A percentile compares a stretch with the other conserved stretches of the same genome.
Conservation (phyloP, 2,797 vertebrate species). For the Anisognathus igniventris region DNA sequence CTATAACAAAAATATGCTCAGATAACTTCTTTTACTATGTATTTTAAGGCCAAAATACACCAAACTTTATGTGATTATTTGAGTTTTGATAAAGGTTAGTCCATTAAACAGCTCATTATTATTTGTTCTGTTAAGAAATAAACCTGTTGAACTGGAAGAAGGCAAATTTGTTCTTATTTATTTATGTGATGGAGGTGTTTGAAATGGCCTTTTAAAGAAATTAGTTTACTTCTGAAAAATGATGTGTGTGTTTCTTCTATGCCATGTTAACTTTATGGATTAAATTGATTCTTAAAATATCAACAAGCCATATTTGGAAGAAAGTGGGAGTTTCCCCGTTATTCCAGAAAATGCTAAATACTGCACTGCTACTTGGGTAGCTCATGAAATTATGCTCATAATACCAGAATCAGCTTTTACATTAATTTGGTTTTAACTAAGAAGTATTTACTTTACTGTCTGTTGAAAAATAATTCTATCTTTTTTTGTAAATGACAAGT, state of each 20-base stretch:
- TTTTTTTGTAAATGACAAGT: neutral
- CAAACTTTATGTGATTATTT: neutral
- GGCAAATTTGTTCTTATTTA: conserved; percentile 5
- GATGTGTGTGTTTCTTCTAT: neutral
- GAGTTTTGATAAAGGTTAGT: conserved; percentile 18
- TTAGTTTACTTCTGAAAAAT: conserved; percentile 40
- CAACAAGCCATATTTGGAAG: conserved; percentile 8
- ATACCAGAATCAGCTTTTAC: neutral
- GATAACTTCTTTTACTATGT: neutral
- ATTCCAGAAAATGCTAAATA: conserved; percentile 19
- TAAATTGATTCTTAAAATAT: conserved; percentile 35
- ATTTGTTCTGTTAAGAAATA: conserved; percentile 38
- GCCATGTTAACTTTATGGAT: conserved; percentile 34
- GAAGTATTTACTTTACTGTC: neutral
- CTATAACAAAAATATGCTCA: neutral
- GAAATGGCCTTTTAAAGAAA: conserved; percentile 50
- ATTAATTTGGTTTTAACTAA: conserved; percentile 13
- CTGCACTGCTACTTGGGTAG: neutral
- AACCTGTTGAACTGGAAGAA: conserved; percentile 34
- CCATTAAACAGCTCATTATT: conserved; percentile 1
- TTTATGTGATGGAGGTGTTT: conserved; percentile 1
- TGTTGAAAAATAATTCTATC: neutral
- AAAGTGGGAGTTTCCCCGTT: neutral
- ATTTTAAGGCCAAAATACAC: neutral
- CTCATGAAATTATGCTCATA: neutral